These are phyloP conservation scores for Platalea minor DNA, from an alignment of 2,797 vertebrate genomes.

Conservation along the genomic window DNA sequence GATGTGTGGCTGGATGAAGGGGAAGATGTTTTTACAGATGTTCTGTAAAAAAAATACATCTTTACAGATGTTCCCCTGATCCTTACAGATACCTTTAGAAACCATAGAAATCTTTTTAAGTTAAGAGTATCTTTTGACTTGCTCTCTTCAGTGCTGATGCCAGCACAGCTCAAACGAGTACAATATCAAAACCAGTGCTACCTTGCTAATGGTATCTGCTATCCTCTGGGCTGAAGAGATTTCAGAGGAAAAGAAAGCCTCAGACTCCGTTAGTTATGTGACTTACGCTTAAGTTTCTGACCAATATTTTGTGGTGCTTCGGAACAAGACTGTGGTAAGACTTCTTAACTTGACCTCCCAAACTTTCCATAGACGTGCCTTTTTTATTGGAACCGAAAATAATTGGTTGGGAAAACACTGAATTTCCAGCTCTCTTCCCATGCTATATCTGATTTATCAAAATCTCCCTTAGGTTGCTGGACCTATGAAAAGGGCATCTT, in stretches of 20 bases:
- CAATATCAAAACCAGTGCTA: neutral
- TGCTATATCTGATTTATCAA: neutral
- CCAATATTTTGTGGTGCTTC: neutral
- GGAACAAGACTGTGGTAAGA: neutral
- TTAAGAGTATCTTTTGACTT: neutral
- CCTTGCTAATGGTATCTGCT: neutral
- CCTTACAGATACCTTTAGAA: neutral
- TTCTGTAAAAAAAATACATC: no score
- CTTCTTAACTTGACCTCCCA: neutral
- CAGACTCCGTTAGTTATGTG: neutral
- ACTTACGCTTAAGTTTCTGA: neutral
- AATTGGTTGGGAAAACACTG: neutral
- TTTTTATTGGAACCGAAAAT: neutral
- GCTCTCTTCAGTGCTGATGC: neutral
- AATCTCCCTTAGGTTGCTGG: neutral
- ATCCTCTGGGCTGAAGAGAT: neutral
- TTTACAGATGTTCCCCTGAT: neutral
- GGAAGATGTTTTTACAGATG: neutral
- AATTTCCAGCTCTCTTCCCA: neutral
- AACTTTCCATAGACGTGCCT: neutral
- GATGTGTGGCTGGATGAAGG: neutral
- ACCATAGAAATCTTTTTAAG: neutral
- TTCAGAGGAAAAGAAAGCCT: neutral
- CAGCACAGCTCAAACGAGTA: neutral
- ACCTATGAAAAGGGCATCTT: neutral